Percentiles rank a stretch among this genome's conserved stretches.
phyloP scores from a whole-genome alignment of 2,113 vertebrate species.

The Martes martes region DNA sequence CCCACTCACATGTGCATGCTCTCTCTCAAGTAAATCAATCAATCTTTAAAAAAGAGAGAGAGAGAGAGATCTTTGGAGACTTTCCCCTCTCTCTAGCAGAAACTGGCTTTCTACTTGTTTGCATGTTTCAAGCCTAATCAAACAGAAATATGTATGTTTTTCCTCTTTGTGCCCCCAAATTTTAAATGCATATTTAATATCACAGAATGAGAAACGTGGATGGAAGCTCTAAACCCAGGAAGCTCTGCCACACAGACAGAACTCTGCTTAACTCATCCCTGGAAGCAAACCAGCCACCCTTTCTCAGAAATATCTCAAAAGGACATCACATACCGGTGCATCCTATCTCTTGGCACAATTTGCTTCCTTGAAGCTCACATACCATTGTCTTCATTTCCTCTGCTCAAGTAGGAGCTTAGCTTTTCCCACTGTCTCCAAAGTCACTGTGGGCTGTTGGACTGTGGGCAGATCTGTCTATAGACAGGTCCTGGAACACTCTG shows the following conservation, averaged over 20 bases:
- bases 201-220: not conserved
- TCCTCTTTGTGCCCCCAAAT: not conserved
- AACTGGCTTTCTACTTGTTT: not conserved
- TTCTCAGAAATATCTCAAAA: constrained; percentile 19
- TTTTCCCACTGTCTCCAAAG: not conserved
- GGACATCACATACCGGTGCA: not conserved
- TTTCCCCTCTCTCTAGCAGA: not conserved
- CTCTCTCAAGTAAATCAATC: not conserved
- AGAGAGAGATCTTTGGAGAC: not conserved
- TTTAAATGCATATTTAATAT: constrained; percentile 4
- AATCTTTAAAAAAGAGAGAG: not conserved
- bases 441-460: not conserved
- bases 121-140: not conserved
- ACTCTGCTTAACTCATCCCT: not conserved
- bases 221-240: not conserved
- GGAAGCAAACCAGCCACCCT: not conserved
- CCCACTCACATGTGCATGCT: not conserved
- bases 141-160: not conserved
- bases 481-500: not conserved
- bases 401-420: not conserved
- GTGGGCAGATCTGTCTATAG: not conserved
- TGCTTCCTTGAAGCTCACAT: constrained; percentile 42
- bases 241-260: not conserved
- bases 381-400: constrained; percentile 67
- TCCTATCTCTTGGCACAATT: constrained; percentile 39